Base-by-base conservation (phyloP, 2,888 invertebrate genomes). In the Pilophorus perplexus region DNA sequence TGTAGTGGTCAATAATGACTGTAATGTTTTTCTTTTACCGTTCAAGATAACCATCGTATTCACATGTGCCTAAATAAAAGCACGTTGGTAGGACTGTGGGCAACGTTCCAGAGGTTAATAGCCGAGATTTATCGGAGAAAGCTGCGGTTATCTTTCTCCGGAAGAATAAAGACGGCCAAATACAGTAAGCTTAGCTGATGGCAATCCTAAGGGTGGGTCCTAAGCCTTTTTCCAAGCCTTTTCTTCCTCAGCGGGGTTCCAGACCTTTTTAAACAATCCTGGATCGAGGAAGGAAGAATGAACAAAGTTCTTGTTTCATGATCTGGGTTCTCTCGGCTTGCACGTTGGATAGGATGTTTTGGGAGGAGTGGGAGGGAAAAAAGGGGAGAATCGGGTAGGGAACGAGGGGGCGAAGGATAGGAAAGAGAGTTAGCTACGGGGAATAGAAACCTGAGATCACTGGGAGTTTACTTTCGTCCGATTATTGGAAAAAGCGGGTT, bases 101-200 rank as follows among this genome's bases (percentile, higher is more conserved):
- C 62, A 62, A 62, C 62, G 28, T 44, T 62, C 62, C 62, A 62
- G 23, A 62, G 62, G 62, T 62, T 62, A 62, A 62, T 62, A 62
- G 62, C 62, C 28, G 62, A 62, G 62, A 62, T 62, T 62, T 62
- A 62, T 62, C 62, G 62, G 23, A 48, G 62, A 62, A 62, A 28
- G 62, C 62, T 62, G 46, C 62, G 62, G 62, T 62, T 62, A 62
- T 62, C 62, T 62, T 46, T 62, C 46, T 27, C 33, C 23, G 44
- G 62, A 28, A 44, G 62, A 62, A 62, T 62, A 46, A 62, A 62
- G 46, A 62, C 62, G 62, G 33, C 33, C 46, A 20, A 46, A 62
- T 46, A 46, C 46, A 46, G 46, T 40, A 28, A 46, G 62, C 62
- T 62, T 33, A 62, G 62, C 62, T 62, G 62, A 62, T 62, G 62